A percentile compares a stretch with the other conserved stretches of the same genome.
Conservation (phyloP, 2,888 invertebrate genomes). For the Agrotis segetum region DNA sequence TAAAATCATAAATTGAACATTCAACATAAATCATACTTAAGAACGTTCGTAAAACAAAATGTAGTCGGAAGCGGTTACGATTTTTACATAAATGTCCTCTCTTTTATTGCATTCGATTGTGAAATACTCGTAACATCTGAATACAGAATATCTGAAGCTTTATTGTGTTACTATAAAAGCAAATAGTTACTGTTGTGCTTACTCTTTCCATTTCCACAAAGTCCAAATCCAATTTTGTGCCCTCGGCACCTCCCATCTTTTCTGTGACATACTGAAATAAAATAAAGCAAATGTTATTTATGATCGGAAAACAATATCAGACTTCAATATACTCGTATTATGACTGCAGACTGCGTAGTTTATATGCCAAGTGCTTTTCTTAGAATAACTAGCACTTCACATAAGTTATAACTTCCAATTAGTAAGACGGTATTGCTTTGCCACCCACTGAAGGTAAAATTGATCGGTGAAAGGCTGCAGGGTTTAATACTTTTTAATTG, state of each 20-base stretch:
- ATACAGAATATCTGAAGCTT: slow-evolving; percentile 42
- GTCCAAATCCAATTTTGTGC: slow-evolving; percentile 99
- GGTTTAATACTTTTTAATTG: slow-evolving; percentile 15
- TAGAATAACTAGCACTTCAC: slow-evolving; percentile 2
- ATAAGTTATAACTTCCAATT: slow-evolving; percentile 11
- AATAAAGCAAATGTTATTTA: slow-evolving; percentile 60
- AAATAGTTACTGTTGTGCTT: slow-evolving; percentile 80
- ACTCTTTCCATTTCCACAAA: slow-evolving; percentile 99
- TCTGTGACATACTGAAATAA: slow-evolving; percentile 99
- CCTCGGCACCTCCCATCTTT: slow-evolving; percentile 99
- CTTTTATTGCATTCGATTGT: slow-evolving; percentile 55
- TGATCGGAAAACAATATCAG: slow-evolving; percentile 10
- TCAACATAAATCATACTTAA: slow-evolving; percentile 41
- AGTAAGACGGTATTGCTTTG: not conserved
- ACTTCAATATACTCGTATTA: slow-evolving; percentile 5
- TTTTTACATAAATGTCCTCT: slow-evolving; percentile 37
- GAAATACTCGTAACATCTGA: slow-evolving; percentile 47
- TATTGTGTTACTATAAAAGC: slow-evolving; percentile 50
- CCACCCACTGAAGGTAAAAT: not conserved
- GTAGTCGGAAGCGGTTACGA: slow-evolving; percentile 40
- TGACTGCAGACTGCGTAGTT: not conserved
- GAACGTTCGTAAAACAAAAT: slow-evolving; percentile 38
- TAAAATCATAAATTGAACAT: slow-evolving; percentile 18
- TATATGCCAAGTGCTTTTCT: not conserved
- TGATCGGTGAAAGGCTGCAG: not conserved